Percentiles rank a stretch among this genome's conserved stretches.
These are phyloP conservation scores for Podocnemis expansa DNA, from an alignment of 2,113 vertebrate species.

Conservation along the genomic window DNA sequence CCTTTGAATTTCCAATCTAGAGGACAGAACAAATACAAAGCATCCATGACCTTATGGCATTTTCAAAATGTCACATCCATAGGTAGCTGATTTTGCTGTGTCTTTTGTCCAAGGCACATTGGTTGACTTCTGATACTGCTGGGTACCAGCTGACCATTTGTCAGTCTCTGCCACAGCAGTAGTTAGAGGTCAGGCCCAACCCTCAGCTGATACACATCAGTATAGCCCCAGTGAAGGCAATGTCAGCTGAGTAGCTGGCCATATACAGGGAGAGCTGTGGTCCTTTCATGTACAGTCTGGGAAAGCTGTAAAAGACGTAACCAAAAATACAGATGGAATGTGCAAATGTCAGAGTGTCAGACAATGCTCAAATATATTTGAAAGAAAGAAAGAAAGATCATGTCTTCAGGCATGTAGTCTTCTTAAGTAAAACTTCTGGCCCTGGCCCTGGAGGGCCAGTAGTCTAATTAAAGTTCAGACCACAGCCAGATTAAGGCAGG, in stretches of 20 bases:
- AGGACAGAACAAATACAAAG: background rate
- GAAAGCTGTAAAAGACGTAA: background rate
- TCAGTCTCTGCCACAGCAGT: background rate
- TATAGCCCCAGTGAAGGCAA: background rate
- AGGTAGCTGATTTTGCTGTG: background rate
- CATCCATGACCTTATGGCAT: background rate
- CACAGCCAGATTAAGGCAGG: no score
- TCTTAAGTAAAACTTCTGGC: background rate
- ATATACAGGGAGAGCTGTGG: background rate
- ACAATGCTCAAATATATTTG: background rate
- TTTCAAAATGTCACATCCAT: background rate
- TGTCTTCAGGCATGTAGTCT: background rate
- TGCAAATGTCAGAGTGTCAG: background rate
- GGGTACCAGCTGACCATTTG: background rate
- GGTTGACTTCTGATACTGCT: background rate
- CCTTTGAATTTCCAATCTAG: conserved; percentile 4
- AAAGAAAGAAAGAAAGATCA: background rate
- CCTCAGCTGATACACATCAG: background rate
- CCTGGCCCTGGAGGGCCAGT: background rate
- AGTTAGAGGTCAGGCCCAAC: background rate
- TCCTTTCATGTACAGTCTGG: background rate
- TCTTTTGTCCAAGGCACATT: background rate
- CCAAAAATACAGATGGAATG: background rate
- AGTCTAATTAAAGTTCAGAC: background rate
- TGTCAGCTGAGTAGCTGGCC: background rate